A percentile compares a stretch with the other conserved stretches of the same genome.
Conservation (phyloP, 2,797 vertebrate species). For the Rhinophrynus dorsalis region DNA sequence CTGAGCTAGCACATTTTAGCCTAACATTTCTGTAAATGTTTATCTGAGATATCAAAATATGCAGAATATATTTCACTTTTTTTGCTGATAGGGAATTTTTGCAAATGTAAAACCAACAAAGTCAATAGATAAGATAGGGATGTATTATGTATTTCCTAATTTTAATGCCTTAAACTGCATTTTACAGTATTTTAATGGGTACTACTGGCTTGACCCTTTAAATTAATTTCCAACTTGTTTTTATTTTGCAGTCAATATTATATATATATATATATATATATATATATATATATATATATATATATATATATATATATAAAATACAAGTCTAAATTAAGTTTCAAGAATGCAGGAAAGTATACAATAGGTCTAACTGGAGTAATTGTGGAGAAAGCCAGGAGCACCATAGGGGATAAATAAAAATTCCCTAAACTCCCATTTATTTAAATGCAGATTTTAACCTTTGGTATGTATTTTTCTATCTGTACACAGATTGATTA, state of each 20-base stretch:
- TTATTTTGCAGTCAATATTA: background rate
- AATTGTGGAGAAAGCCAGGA: too few relatives aligned
- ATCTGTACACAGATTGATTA: too few relatives aligned
- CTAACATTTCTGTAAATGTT: conserved; percentile 19
- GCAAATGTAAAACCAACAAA: background rate
- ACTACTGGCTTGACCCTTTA: background rate
- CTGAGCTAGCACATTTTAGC: conserved; percentile 31
- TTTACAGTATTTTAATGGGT: background rate
- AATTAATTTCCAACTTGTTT: background rate
- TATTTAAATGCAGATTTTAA: too few relatives aligned
- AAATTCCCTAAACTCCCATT: too few relatives aligned
- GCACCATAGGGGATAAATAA: too few relatives aligned
- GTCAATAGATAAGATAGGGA: background rate
- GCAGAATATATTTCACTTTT: conserved; percentile 14
- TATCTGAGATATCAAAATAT: conserved; percentile 21
- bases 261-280: too few relatives aligned
- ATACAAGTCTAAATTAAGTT: background rate
- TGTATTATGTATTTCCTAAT: background rate
- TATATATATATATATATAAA: too few relatives aligned
- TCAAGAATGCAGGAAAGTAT: background rate
- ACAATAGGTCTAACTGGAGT: too few relatives aligned
- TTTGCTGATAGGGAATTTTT: background rate
- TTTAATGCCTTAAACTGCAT: background rate
- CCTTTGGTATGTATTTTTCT: too few relatives aligned
- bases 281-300: too few relatives aligned